Evolutionary conservation across 2,888 invertebrate genomes (phyloP).

Genomic region (Anodontia alba): DNA sequence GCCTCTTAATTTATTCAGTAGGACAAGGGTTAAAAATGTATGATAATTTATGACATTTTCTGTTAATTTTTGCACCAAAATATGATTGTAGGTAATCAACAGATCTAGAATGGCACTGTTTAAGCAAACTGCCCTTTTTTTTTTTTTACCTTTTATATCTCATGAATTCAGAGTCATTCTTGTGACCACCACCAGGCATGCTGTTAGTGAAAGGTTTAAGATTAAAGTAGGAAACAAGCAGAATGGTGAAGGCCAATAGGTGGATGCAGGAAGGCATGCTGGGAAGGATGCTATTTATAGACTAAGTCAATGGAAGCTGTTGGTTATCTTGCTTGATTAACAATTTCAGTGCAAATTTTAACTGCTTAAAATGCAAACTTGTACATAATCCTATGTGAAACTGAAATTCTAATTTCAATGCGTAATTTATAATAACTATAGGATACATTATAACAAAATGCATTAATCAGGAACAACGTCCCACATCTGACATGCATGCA

Average conservation of each 20-base stretch:
- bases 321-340: constrained; percentile 10
- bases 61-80: too few relatives aligned
- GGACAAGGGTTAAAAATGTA: too few relatives aligned
- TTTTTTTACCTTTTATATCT: too few relatives aligned
- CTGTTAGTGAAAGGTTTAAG: background rate
- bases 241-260: constrained; percentile 17
- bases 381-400: constrained; percentile 9
- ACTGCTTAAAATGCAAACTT: background rate
- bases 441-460: background rate
- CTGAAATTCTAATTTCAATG: background rate
- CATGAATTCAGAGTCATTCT: too few relatives aligned
- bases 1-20: too few relatives aligned
- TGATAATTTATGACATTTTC: too few relatives aligned
- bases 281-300: constrained; percentile 19
- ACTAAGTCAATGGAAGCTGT: constrained; percentile 1
- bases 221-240: constrained; percentile 14
- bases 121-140: too few relatives aligned
- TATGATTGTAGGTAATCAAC: too few relatives aligned
- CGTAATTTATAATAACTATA: background rate
- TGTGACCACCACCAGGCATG: background rate
- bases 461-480: constrained; percentile 5
- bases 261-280: constrained; percentile 20
- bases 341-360: background rate
- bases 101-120: too few relatives aligned
- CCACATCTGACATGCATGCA: constrained; percentile 51